Evolutionary conservation across 2,797 vertebrate species (phyloP).

Genomic region (Malacoctenus gilli): DNA sequence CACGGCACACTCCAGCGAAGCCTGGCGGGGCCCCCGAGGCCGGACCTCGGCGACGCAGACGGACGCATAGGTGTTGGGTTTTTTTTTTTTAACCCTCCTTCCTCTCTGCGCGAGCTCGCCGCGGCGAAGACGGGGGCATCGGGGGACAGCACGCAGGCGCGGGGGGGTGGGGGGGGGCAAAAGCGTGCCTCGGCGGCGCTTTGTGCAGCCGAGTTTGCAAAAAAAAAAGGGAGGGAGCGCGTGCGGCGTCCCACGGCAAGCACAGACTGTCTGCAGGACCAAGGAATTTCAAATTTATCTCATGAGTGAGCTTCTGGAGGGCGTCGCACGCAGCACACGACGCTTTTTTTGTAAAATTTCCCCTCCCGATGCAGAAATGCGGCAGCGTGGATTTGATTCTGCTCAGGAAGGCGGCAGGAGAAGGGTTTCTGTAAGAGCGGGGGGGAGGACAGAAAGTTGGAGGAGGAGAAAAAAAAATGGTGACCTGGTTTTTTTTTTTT

Average conservation of each 20-base stretch:
- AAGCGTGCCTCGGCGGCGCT: conserved; percentile 19
- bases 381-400: conserved; percentile 1
- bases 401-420: not conserved
- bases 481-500: conserved; percentile 31
- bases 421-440: conserved; percentile 1
- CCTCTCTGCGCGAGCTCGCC: conserved; percentile 41
- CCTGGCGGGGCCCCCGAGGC: conserved; percentile 61
- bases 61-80: conserved; percentile 68
- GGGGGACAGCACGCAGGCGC: too few species aligned
- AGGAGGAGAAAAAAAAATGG: conserved; percentile 5
- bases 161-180: conserved; percentile 29
- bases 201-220: conserved; percentile 22
- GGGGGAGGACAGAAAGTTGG: not conserved
- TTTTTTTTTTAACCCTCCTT: conserved; percentile 27
- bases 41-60: conserved; percentile 59
- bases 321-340: too few species aligned
- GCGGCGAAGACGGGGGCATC: conserved; percentile 41
- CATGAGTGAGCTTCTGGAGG: conserved; percentile 64
- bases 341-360: too few species aligned
- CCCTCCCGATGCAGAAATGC: too few species aligned
- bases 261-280: conserved; percentile 57
- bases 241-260: conserved; percentile 34
- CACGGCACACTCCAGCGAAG: conserved; percentile 77
- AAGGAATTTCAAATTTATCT: conserved; percentile 69
- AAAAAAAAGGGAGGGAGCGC: conserved; percentile 11